Percentiles rank a stretch among this genome's conserved stretches.
Conservation (phyloP, 2,888 invertebrate genomes). For the Calliopum simillimum region DNA sequence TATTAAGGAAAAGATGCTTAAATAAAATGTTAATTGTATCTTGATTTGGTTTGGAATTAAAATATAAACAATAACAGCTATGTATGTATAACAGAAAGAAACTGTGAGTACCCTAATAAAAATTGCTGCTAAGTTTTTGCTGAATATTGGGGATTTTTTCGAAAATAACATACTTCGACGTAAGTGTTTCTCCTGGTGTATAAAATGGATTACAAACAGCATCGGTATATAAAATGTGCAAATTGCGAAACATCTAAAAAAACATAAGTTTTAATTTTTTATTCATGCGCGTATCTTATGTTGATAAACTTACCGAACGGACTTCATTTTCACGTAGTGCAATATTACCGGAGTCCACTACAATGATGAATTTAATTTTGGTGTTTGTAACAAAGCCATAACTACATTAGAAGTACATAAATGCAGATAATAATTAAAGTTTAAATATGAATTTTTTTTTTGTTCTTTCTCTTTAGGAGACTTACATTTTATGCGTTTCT, state of each 20-base stretch:
- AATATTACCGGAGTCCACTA: constrained; percentile 90
- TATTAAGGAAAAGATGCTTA: no score
- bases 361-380: constrained; percentile 92
- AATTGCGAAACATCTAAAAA: constrained; percentile 83
- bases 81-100: no score
- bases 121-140: no score
- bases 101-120: no score
- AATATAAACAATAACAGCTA: no score
- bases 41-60: no score
- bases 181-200: constrained; percentile 89
- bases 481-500: constrained; percentile 95
- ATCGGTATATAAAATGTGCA: constrained; percentile 93
- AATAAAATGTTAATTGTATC: no score
- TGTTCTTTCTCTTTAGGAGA: constrained; percentile 9
- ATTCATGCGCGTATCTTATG: neutral
- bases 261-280: constrained; percentile 13
- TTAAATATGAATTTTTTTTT: neutral
- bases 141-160: no score
- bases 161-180: constrained; percentile 78
- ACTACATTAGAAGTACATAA: constrained; percentile 65
- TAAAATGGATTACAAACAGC: constrained; percentile 98
- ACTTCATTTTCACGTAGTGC: constrained; percentile 94
- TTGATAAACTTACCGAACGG: constrained; percentile 76
- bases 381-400: constrained; percentile 98
- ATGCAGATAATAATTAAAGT: neutral